Base-by-base conservation (phyloP, 2,797 vertebrate species). In the Naso thynnoides region DNA sequence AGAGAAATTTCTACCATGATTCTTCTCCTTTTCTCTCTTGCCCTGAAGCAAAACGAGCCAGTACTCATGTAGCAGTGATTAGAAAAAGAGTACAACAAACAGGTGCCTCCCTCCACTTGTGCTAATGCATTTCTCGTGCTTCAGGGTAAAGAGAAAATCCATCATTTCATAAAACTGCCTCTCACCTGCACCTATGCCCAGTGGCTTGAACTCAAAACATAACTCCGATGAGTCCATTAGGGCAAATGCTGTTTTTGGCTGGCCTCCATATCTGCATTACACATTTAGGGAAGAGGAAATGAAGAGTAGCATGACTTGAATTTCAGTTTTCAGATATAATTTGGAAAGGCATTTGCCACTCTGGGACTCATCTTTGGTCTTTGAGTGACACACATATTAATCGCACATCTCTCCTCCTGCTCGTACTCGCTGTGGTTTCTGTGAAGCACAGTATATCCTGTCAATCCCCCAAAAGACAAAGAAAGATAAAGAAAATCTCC, bases 201-300 rank as follows among this genome's bases (percentile, higher is more conserved):
- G 58, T 49, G 11, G 21, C 67, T 19, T 59, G 53, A 54, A 44
- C 79, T 71, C 60, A 47, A 70, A 67, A 66, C 58, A 64, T 0
- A 4, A 50, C 59, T 65, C 39, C 29, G 45, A 45, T 14, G 14
- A 77, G 66, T 61, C 56, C 56, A 65, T 86, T 56, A 79, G 52
- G 68, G 44, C 45, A 86, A 81, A 78, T 82, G 81, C 26, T 70
- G 56, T 57, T 78, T 76, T 57, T 89, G 83, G 81, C 66, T 13
- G 23, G 14, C 36, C 21, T 86, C 78, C 87, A 81, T 79, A 29
- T 27, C 52, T 31, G 14, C 38, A 14, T 76, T 63, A 58, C 18
- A 45, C 53, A 54, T 24, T 67, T 49, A 59, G 72, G 0, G 19
- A 5, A 36, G 8, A 6, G 39, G 23, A 21, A 36, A 36, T 36